Conservation (phyloP, 2,888 invertebrate species). For the Euplexia lucipara region DNA sequence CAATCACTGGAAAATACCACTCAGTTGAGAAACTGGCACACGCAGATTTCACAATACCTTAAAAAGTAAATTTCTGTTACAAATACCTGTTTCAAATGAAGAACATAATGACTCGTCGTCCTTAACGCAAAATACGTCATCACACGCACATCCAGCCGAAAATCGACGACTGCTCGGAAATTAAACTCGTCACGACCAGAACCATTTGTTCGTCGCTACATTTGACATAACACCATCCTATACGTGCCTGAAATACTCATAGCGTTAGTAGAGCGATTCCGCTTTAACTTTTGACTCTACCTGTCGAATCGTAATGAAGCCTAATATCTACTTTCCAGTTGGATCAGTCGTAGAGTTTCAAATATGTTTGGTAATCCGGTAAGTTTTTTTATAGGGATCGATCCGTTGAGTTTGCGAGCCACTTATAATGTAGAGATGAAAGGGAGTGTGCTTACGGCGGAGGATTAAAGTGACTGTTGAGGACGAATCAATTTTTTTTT, state of each 20-base stretch:
- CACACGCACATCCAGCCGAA: slow-evolving; percentile 14
- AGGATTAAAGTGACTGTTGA: slow-evolving; percentile 9
- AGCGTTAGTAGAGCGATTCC: slow-evolving; percentile 70
- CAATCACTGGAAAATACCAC: not conserved
- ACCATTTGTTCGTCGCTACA: slow-evolving; percentile 58
- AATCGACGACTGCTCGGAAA: slow-evolving; percentile 54
- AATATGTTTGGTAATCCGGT: slow-evolving; percentile 63
- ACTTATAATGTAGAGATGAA: slow-evolving; percentile 46
- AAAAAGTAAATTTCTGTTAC: slow-evolving; percentile 11
- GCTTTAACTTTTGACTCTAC: slow-evolving; percentile 81
- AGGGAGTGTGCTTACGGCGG: not conserved
- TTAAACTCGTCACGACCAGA: slow-evolving; percentile 52
- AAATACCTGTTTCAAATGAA: slow-evolving; percentile 12
- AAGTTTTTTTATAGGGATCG: slow-evolving; percentile 56
- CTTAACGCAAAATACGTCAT: slow-evolving; percentile 25
- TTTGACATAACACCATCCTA: slow-evolving; percentile 72
- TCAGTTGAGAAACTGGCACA: not conserved
- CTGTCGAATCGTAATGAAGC: slow-evolving; percentile 81
- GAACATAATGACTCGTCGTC: not conserved
- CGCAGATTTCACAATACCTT: not conserved
- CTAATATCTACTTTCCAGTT: slow-evolving; percentile 70
- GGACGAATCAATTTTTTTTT: slow-evolving; percentile 10
- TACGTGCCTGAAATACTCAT: slow-evolving; percentile 80
- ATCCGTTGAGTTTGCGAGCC: slow-evolving; percentile 36
- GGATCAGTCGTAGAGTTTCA: slow-evolving; percentile 63